A percentile compares a stretch with the other conserved stretches of the same genome.
Conservation (phyloP, 2,888 invertebrate species). For the Orthonevra nobilis region DNA sequence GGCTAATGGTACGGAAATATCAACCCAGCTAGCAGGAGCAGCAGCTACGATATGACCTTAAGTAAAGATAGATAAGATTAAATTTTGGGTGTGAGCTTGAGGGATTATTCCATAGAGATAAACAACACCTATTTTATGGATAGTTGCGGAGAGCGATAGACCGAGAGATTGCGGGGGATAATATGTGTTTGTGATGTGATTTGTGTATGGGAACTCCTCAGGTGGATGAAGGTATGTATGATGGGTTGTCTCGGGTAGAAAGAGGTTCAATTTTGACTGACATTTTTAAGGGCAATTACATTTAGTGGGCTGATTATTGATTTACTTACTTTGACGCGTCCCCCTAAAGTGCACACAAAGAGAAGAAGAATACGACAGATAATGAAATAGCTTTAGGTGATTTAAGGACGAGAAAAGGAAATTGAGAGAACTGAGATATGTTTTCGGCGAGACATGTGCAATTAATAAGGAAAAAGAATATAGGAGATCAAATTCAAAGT, state of each 20-base stretch:
- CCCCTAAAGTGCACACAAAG: too few species aligned
- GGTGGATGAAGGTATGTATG: slow-evolving; percentile 16
- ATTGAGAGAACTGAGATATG: too few species aligned
- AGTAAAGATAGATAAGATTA: slow-evolving; percentile 61
- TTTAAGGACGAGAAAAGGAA: too few species aligned
- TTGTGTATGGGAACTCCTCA: slow-evolving; percentile 54
- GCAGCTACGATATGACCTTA: slow-evolving; percentile 46
- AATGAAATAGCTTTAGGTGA: too few species aligned
- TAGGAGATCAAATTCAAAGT: too few species aligned
- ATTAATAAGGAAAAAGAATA: too few species aligned
- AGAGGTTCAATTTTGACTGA: slow-evolving; percentile 36
- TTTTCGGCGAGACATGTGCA: too few species aligned
- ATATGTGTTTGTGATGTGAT: slow-evolving; percentile 44
- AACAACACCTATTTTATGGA: slow-evolving; percentile 61
- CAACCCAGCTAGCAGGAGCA: slow-evolving; percentile 28
- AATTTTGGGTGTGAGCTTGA: slow-evolving; percentile 50
- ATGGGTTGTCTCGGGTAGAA: too few species aligned
- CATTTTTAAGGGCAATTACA: slow-evolving; percentile 52
- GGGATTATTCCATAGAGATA: slow-evolving; percentile 50
- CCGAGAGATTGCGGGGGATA: not conserved
- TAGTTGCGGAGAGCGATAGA: slow-evolving; percentile 43
- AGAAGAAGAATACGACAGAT: too few species aligned
- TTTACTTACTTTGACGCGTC: slow-evolving; percentile 20
- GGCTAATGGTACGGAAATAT: slow-evolving; percentile 63
- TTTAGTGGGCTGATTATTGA: slow-evolving; percentile 48